Conservation (phyloP, 2,888 invertebrate genomes). For the Macaria liturata region DNA sequence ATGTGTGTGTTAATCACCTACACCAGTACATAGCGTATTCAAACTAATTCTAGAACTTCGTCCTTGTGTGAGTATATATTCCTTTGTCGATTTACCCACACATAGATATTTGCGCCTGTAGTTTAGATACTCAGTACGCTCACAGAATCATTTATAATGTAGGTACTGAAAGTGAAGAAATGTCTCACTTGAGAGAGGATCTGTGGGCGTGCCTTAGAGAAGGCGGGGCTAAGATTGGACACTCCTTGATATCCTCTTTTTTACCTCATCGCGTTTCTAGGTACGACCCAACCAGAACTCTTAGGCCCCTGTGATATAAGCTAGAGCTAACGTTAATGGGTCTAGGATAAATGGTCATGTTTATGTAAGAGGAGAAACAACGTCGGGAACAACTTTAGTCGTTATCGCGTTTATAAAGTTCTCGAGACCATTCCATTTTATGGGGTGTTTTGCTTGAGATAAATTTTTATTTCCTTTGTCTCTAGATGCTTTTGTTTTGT, state of each 20-base stretch:
- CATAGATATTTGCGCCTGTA: slow-evolving; percentile 32
- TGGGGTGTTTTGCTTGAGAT: slow-evolving; percentile 82
- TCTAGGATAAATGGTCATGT: slow-evolving; percentile 55
- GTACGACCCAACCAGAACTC: slow-evolving; percentile 61
- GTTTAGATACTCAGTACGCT: slow-evolving; percentile 36
- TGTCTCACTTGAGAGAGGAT: slow-evolving; percentile 65
- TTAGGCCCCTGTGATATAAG: slow-evolving; percentile 54
- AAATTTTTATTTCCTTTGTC: slow-evolving; percentile 77
- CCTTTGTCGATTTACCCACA: slow-evolving; percentile 11
- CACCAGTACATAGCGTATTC: not conserved
- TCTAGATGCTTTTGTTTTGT: slow-evolving; percentile 64
- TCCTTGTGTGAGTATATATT: slow-evolving; percentile 15
- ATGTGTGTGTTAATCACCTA: slow-evolving; percentile 20
- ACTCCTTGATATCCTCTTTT: slow-evolving; percentile 81
- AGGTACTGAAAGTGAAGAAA: slow-evolving; percentile 68
- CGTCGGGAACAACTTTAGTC: slow-evolving; percentile 78
- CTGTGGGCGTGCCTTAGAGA: slow-evolving; percentile 69
- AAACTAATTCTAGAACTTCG: slow-evolving; percentile 17
- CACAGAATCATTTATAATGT: slow-evolving; percentile 57
- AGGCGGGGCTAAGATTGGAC: slow-evolving; percentile 75
- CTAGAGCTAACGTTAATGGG: slow-evolving; percentile 27
- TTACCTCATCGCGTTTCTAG: slow-evolving; percentile 75
- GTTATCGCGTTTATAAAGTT: slow-evolving; percentile 83
- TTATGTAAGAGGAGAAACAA: slow-evolving; percentile 77
- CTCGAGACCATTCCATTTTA: slow-evolving; percentile 79